Conservation (phyloP, 2,888 invertebrate genomes). For the Pachymerium ferrugineum region DNA sequence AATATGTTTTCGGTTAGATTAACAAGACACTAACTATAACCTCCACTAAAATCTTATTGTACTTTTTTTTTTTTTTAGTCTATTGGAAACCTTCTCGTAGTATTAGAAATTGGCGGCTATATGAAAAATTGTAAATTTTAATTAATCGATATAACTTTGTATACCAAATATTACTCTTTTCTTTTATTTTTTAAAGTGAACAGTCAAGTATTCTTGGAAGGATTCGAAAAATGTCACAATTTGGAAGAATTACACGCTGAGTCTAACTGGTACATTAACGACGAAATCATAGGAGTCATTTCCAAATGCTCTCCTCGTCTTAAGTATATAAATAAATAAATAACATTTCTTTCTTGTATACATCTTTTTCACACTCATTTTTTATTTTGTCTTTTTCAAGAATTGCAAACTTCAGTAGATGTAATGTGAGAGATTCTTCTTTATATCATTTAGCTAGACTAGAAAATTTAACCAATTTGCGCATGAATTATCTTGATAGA, state of each 20-base stretch:
- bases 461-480: background rate
- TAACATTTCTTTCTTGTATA: background rate
- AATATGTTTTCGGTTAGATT: background rate
- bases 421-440: background rate
- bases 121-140: background rate
- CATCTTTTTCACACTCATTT: too few relatives aligned
- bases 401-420: background rate
- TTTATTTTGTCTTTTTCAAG: background rate
- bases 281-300: background rate
- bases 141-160: background rate
- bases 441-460: background rate
- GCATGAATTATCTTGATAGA: background rate
- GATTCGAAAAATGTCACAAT: background rate
- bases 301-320: background rate
- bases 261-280: background rate
- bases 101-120: background rate
- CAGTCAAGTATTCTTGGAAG: background rate
- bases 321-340: background rate
- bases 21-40: background rate
- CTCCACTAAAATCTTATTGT: background rate
- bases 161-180: background rate
- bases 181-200: too few relatives aligned
- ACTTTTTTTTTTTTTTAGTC: background rate
- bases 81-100: background rate
- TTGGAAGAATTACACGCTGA: background rate